phyloP scores from a whole-genome alignment of 2,888 invertebrate species.

The Ariolimax columbianus region DNA sequence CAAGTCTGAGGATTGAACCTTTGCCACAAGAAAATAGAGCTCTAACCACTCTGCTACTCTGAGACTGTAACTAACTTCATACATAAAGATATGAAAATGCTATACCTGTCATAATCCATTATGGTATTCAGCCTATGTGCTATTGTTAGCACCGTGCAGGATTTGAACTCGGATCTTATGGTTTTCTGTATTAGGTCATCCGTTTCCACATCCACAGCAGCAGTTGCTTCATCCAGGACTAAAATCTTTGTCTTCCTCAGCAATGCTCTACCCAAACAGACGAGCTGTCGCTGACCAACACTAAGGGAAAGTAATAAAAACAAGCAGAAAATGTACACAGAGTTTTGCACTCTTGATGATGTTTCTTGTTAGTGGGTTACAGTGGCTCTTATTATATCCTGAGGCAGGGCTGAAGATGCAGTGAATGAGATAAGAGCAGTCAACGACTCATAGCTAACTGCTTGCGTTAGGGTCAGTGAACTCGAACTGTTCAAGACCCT shows the following conservation, averaged over 20 bases:
- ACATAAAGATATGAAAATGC: neutral
- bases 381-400: too few species aligned
- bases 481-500: too few species aligned
- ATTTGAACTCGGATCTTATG: constrained; percentile 80
- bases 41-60: too few species aligned
- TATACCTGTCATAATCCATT: constrained; percentile 80
- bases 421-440: too few species aligned
- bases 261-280: constrained; percentile 90
- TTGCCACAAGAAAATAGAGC: too few species aligned
- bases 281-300: constrained; percentile 91
- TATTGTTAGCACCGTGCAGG: constrained; percentile 82
- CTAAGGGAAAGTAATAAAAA: constrained; percentile 79
- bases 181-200: constrained; percentile 81
- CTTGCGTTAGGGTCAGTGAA: too few species aligned
- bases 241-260: constrained; percentile 88
- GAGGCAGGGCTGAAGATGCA: too few species aligned
- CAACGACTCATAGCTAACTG: too few species aligned
- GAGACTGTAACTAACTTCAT: neutral
- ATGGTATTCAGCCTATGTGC: constrained; percentile 83
- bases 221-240: constrained; percentile 73
- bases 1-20: too few species aligned
- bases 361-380: too few species aligned
- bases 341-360: too few species aligned
- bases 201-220: constrained; percentile 82
- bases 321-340: too few species aligned